Evolutionary conservation across 2,888 invertebrate genomes (phyloP), one percentile per base, ranked within the genome.

Genomic region (Spicauda simplicius): DNA sequence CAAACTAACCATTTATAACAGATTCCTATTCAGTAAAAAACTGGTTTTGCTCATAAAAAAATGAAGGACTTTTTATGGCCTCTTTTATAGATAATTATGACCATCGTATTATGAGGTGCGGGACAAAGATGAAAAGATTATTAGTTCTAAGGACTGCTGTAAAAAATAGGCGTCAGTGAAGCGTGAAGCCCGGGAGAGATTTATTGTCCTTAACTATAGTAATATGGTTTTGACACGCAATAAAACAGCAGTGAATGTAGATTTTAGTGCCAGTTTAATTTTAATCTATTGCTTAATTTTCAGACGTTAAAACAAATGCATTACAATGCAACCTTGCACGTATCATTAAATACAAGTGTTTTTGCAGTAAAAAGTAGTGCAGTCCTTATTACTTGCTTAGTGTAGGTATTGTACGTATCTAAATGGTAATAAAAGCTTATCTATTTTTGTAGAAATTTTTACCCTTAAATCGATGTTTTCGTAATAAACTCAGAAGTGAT

Each of bases 121-220:
- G 45, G 30, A 56, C 48, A 55, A 56, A 50, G 54, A 55, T 52
- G 20, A 37, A 48, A 56, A 11, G 54, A 56, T 63, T 30, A 55
- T 57, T 50, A 56, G 18, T 57, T 54, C 25, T 33, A 50, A 57
- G 30, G 56, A 37, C 64, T 33, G 45, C 8, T 50, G 33, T 64
- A 64, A 64, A 63, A 64, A 50, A 57, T 37, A 37, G 57, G 48
- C 37, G 56, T 57, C 50, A 57, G 56, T 57, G 33, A 57, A 64
- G 33, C 57, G 50, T 64, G 57, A 56, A 64, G 48, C n/a, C 16
- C 1, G 20, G 16, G 25, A 55, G 12, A 56, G 56, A 64, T 64
- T 64, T 56, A 57, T 56, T 50, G 57, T 14, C 20, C 18, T 8
- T 57, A 50, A 64, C 18, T 48, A 64, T 50, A 56, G 56, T 50